Conservation (phyloP, 2,797 vertebrate species). For the Peromyscus attwateri region DNA sequence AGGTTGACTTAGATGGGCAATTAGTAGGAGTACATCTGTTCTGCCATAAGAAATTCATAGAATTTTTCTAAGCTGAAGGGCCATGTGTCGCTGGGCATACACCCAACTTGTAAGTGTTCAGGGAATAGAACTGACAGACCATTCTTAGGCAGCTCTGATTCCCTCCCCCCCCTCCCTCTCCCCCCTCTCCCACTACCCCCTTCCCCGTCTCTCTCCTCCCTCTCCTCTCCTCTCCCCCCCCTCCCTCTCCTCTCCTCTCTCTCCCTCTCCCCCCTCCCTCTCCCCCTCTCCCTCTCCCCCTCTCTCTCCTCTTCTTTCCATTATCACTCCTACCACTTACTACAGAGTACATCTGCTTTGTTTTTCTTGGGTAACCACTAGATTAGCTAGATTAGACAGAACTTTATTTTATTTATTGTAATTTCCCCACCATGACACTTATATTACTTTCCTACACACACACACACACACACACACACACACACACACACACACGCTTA, state of each 20-base stretch:
- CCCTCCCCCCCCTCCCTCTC: background rate
- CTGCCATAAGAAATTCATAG: background rate
- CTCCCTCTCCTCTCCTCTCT: too few relatives aligned
- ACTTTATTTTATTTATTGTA: background rate
- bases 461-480: background rate
- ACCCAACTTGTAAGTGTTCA: background rate
- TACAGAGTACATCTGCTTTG: background rate
- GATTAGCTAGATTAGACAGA: too few relatives aligned
- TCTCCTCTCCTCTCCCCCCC: too few relatives aligned
- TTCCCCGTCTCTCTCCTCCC: too few relatives aligned
- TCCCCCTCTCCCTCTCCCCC: too few relatives aligned
- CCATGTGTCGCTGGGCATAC: background rate
- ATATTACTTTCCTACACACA: background rate
- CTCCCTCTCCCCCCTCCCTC: too few relatives aligned
- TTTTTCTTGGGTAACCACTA: background rate
- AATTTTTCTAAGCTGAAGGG: background rate
- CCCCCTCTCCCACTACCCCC: too few relatives aligned
- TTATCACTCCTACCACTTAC: background rate
- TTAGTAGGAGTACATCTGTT: background rate
- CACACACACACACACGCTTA: background rate
- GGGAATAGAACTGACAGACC: background rate
- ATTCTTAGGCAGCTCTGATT: background rate
- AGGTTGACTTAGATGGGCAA: background rate
- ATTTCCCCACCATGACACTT: background rate
- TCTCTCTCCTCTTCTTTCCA: too few relatives aligned